Conservation (phyloP, 2,113 vertebrate genomes). For the Melanerpes formicivorus region DNA sequence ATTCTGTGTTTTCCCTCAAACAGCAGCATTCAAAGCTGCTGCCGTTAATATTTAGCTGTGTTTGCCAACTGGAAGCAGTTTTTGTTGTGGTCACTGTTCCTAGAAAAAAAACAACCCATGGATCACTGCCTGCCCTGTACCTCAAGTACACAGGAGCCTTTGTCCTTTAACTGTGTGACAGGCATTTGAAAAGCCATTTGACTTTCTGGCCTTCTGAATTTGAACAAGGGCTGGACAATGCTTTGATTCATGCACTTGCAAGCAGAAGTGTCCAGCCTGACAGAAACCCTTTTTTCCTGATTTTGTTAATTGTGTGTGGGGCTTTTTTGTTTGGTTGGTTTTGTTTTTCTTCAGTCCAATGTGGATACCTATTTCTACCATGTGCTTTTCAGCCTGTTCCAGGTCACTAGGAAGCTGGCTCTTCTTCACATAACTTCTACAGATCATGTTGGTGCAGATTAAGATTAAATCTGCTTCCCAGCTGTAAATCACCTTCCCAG, state of each 20-base stretch:
- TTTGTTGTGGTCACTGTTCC: background rate
- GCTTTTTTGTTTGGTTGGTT: background rate
- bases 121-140: conserved; percentile 16
- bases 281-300: background rate
- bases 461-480: background rate
- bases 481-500: background rate
- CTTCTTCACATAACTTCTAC: background rate
- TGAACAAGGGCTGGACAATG: background rate
- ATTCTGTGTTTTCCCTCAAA: background rate
- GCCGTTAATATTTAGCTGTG: conserved; percentile 17
- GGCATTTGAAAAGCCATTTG: conserved; percentile 31
- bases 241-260: background rate
- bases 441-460: background rate
- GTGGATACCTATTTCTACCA: background rate
- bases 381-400: background rate
- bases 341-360: background rate
- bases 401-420: background rate
- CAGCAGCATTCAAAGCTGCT: background rate
- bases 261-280: background rate
- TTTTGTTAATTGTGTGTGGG: background rate
- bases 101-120: background rate
- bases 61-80: background rate
- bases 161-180: conserved; percentile 42
- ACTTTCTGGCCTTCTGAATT: conserved; percentile 34
- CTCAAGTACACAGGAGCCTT: background rate